Evolutionary conservation across 2,113 vertebrate genomes (phyloP).

Genomic region (Dermatemys mawii): DNA sequence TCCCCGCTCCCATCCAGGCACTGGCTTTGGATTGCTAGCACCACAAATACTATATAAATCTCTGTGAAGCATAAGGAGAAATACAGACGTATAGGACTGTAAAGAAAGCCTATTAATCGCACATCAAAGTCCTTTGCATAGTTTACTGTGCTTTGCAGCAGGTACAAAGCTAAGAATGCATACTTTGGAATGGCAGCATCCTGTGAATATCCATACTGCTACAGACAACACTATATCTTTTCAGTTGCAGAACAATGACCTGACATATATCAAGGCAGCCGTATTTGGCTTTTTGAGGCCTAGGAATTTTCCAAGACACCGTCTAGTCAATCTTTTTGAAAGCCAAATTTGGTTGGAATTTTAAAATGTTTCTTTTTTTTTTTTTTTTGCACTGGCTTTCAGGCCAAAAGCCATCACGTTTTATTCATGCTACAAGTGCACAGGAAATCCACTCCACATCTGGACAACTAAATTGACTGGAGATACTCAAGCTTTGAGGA

Average conservation of each 20-base stretch:
- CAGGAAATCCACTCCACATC: conserved; percentile 41
- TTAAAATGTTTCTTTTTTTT: conserved; percentile 24
- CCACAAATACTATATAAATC: neutral
- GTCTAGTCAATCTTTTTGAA: conserved; percentile 10
- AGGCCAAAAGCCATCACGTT: conserved; percentile 24
- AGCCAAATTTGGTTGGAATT: conserved; percentile 20
- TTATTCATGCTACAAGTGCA: conserved; percentile 22
- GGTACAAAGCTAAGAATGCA: neutral
- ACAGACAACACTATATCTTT: neutral
- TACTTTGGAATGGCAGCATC: neutral
- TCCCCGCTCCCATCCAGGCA: neutral
- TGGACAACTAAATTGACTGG: conserved; percentile 39
- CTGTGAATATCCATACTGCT: neutral
- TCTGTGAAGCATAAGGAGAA: neutral
- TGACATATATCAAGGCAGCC: neutral
- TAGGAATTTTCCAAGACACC: conserved; percentile 43
- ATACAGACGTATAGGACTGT: neutral
- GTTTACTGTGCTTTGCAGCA: neutral
- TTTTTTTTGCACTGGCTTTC: conserved; percentile 38
- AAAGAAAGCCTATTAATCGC: neutral
- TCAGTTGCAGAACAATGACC: neutral
- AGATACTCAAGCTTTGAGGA: conserved; percentile 44
- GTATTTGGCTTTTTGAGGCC: conserved; percentile 22
- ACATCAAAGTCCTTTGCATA: neutral
- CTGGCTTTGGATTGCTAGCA: neutral